phyloP scores from a whole-genome alignment of 2,888 invertebrate genomes.

The Bombylius discolor region DNA sequence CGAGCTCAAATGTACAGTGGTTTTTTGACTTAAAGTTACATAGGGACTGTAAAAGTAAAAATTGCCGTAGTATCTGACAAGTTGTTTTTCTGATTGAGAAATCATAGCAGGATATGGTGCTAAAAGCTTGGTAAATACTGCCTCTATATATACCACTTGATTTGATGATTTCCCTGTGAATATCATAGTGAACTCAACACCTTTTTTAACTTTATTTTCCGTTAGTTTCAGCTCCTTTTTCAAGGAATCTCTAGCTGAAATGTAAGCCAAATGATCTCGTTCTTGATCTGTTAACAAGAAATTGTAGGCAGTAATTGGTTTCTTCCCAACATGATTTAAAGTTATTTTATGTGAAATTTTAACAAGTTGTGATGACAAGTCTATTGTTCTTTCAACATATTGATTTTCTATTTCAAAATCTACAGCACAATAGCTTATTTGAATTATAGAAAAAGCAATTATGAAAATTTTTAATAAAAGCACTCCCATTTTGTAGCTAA shows the following conservation, averaged over 20 bases:
- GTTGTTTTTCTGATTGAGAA: slow-evolving; percentile 84
- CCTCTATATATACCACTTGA: slow-evolving; percentile 44
- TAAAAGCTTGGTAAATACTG: slow-evolving; percentile 61
- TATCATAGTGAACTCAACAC: slow-evolving; percentile 43
- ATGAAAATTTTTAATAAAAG: not conserved
- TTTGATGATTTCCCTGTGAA: slow-evolving; percentile 34
- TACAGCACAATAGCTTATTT: slow-evolving; percentile 22
- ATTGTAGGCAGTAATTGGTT: slow-evolving; percentile 54
- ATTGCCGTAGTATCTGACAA: slow-evolving; percentile 76
- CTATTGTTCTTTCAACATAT: slow-evolving; percentile 76
- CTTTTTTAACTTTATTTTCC: slow-evolving; percentile 42
- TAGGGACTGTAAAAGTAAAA: slow-evolving; percentile 79
- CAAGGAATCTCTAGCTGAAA: slow-evolving; percentile 53
- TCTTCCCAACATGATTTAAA: slow-evolving; percentile 69
- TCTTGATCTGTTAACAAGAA: slow-evolving; percentile 47
- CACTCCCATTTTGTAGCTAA: no score
- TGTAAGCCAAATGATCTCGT: slow-evolving; percentile 54
- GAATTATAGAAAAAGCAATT: not conserved
- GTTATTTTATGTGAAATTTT: slow-evolving; percentile 69
- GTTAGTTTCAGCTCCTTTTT: slow-evolving; percentile 45
- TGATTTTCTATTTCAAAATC: slow-evolving; percentile 49
- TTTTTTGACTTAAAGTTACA: slow-evolving; percentile 63
- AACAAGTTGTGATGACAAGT: slow-evolving; percentile 78
- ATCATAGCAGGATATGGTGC: slow-evolving; percentile 79
- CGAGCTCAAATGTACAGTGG: slow-evolving; percentile 62